These are phyloP conservation scores for Mystacornis crossleyi DNA, from an alignment of 2,113 vertebrate species.

Conservation along the genomic window DNA sequence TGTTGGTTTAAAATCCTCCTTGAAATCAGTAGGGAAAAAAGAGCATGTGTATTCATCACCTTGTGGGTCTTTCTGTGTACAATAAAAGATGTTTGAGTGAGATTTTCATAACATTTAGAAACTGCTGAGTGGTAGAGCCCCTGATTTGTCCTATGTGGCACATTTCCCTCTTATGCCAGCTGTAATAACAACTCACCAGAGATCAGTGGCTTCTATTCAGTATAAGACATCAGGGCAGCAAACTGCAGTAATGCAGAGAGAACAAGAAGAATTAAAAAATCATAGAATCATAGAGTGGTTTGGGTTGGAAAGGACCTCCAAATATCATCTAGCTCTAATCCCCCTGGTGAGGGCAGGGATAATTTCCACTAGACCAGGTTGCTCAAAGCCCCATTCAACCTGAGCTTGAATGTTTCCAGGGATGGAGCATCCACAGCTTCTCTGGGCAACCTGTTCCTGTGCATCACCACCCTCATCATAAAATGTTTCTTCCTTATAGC, in stretches of 20 bases:
- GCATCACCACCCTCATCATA: not conserved
- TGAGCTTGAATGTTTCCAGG: not conserved
- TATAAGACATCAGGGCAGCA: fast-evolving
- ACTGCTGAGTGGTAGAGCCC: not conserved
- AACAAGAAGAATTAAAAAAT: not conserved
- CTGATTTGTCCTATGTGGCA: not conserved
- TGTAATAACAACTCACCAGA: not conserved
- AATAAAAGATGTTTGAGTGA: not conserved
- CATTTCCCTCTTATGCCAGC: not conserved
- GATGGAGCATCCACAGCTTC: not conserved
- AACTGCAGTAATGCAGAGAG: not conserved
- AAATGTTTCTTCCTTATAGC: not conserved
- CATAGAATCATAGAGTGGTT: not conserved
- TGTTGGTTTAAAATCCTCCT: not conserved
- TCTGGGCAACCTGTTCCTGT: not conserved
- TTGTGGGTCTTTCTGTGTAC: not conserved
- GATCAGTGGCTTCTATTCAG: not conserved
- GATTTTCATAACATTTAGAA: not conserved
- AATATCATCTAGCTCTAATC: not conserved
- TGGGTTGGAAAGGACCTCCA: not conserved
- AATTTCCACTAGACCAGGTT: not conserved
- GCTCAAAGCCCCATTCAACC: not conserved
- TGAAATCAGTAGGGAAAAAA: not conserved
- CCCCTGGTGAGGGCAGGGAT: not conserved
- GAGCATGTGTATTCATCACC: not conserved